A percentile compares a stretch with the other conserved stretches of the same genome.
Conservation (phyloP, 2,113 vertebrate genomes). For the Odobenus rosmarus region DNA sequence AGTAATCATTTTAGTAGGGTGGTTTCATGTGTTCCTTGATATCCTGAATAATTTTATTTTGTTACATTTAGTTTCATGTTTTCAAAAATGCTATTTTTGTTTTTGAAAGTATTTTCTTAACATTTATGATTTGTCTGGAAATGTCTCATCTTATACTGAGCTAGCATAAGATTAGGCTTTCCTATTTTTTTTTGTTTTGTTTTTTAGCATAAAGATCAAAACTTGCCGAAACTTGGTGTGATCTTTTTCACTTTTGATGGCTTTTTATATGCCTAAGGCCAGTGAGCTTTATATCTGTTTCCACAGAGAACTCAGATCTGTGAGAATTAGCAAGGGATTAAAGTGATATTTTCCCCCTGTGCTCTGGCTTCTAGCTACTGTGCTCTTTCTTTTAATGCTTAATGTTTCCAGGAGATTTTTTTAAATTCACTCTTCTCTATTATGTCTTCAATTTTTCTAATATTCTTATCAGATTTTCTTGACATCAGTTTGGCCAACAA, state of each 20-base stretch:
- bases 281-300: slow-evolving; percentile 76
- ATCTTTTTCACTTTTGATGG: slow-evolving; percentile 82
- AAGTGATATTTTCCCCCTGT: slow-evolving; percentile 35
- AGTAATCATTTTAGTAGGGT: neutral
- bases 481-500: neutral
- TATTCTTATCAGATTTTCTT: neutral
- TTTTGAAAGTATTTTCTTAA: slow-evolving; percentile 79
- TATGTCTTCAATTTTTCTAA: slow-evolving; percentile 8
- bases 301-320: slow-evolving; percentile 64
- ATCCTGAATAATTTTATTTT: neutral
- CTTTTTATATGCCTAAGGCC: slow-evolving; percentile 68
- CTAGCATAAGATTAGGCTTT: slow-evolving; percentile 73
- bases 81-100: slow-evolving; percentile 69
- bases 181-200: slow-evolving; percentile 73
- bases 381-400: slow-evolving; percentile 52
- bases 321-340: slow-evolving; percentile 80
- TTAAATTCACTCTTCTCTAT: neutral
- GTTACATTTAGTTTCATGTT: slow-evolving; percentile 57
- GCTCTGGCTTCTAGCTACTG: slow-evolving; percentile 63
- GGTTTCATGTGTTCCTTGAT: neutral
- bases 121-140: slow-evolving; percentile 68
- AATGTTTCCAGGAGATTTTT: slow-evolving; percentile 48
- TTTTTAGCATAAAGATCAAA: slow-evolving; percentile 78
- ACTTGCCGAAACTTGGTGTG: slow-evolving; percentile 75
- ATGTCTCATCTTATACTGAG: slow-evolving; percentile 65